These are phyloP conservation scores for Cryptoblepharus egeriae DNA, from an alignment of 2,797 vertebrate species.

Conservation along the genomic window DNA sequence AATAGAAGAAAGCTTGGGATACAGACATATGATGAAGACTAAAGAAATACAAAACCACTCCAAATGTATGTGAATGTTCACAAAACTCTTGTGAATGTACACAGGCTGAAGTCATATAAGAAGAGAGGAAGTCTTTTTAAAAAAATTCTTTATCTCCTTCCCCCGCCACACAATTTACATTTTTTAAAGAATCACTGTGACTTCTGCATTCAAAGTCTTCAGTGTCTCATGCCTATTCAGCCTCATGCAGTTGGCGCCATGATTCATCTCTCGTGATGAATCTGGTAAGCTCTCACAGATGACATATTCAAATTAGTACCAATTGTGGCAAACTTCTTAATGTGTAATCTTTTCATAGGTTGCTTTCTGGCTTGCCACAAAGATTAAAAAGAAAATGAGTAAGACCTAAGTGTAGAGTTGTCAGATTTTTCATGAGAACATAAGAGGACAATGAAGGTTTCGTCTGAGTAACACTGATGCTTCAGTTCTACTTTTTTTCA, in stretches of 20 bases:
- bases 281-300: slow-evolving; percentile 41
- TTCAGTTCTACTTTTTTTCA: not conserved
- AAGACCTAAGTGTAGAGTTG: no score
- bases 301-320: slow-evolving; percentile 62
- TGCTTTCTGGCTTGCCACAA: slow-evolving; percentile 31
- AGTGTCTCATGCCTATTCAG: slow-evolving; percentile 26
- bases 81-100: slow-evolving; percentile 62
- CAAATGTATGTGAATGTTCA: slow-evolving; percentile 52
- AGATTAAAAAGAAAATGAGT: slow-evolving; percentile 51
- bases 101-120: not conserved
- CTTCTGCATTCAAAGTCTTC: slow-evolving; percentile 35
- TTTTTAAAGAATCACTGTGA: slow-evolving; percentile 26
- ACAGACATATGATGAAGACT: slow-evolving; percentile 62
- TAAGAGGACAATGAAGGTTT: not conserved
- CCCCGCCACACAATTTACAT: slow-evolving; percentile 10
- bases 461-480: not conserved
- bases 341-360: slow-evolving; percentile 17
- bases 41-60: slow-evolving; percentile 61
- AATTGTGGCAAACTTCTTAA: slow-evolving; percentile 59
- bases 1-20: no score
- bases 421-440: slow-evolving; percentile 11
- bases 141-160: slow-evolving; percentile 21
- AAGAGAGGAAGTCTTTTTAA: not conserved
- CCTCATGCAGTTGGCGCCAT: not conserved
- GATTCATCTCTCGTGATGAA: slow-evolving; percentile 21